Evolutionary conservation across 2,888 invertebrate species (phyloP).

Genomic region (Cryptosula pallasiana): DNA sequence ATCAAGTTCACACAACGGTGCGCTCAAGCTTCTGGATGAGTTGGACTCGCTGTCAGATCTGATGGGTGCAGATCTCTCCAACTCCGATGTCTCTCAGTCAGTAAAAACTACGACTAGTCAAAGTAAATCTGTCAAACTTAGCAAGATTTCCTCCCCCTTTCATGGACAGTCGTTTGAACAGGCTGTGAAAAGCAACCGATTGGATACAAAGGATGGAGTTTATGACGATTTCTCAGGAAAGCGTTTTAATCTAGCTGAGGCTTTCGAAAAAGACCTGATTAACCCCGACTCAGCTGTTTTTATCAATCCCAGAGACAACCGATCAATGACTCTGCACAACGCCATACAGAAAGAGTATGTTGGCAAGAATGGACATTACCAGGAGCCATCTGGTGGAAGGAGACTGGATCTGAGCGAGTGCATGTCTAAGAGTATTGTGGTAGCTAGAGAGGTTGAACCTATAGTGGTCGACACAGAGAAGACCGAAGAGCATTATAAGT

Average conservation of each 20-base stretch:
- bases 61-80: not conserved
- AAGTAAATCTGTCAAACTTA: conserved; percentile 9
- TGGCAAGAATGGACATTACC: not conserved
- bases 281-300: conserved; percentile 25
- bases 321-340: not conserved
- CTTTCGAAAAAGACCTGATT: conserved; percentile 39
- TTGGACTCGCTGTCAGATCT: not conserved
- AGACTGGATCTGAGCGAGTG: not conserved
- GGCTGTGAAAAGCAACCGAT: not conserved
- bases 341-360: conserved; percentile 8
- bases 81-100: conserved; percentile 18
- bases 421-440: not conserved
- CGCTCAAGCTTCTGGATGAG: not conserved
- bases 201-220: not conserved
- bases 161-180: not conserved
- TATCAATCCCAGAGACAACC: not conserved
- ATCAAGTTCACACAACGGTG: not conserved
- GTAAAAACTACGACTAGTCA: conserved; percentile 19
- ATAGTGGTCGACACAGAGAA: not conserved
- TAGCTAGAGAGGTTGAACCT: not conserved
- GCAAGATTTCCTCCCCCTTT: conserved; percentile 9
- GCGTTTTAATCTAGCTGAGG: conserved; percentile 39
- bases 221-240: conserved; percentile 33
- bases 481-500: conserved; percentile 6
- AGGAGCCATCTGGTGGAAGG: not conserved